Evolutionary conservation across 2,888 invertebrate genomes (phyloP).

Genomic region (Lepidonotus clava): DNA sequence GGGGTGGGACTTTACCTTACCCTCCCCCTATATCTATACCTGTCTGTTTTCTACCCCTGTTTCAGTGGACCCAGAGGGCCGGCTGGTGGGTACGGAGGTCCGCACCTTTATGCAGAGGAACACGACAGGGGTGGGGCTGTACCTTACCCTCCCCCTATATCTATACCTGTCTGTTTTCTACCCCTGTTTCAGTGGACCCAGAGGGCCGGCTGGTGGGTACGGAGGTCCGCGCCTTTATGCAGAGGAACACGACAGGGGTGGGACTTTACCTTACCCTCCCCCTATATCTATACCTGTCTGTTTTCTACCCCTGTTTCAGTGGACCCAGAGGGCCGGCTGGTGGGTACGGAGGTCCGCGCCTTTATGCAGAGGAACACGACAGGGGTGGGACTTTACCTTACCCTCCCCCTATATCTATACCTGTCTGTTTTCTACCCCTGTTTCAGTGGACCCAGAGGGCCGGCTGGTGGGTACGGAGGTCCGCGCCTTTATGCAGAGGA

Average conservation of each 20-base stretch:
- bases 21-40: too few species aligned
- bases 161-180: not conserved
- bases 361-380: slow-evolving; percentile 37
- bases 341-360: not conserved
- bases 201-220: not conserved
- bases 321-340: not conserved
- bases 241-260: slow-evolving; percentile 7
- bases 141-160: too few species aligned
- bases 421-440: not conserved
- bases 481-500: slow-evolving; percentile 23
- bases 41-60: not conserved
- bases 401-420: not conserved
- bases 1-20: too few species aligned
- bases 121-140: not conserved
- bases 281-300: not conserved
- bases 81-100: not conserved
- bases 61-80: not conserved
- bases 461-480: not conserved
- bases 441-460: not conserved
- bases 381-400: not conserved
- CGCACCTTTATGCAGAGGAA: slow-evolving; percentile 33
- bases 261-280: slow-evolving; percentile 10
- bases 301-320: not conserved
- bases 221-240: slow-evolving; percentile 15
- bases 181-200: not conserved